Evolutionary conservation across 2,888 invertebrate species (phyloP), one percentile per base, ranked within the genome.

Genomic region (Sicus ferrugineus): DNA sequence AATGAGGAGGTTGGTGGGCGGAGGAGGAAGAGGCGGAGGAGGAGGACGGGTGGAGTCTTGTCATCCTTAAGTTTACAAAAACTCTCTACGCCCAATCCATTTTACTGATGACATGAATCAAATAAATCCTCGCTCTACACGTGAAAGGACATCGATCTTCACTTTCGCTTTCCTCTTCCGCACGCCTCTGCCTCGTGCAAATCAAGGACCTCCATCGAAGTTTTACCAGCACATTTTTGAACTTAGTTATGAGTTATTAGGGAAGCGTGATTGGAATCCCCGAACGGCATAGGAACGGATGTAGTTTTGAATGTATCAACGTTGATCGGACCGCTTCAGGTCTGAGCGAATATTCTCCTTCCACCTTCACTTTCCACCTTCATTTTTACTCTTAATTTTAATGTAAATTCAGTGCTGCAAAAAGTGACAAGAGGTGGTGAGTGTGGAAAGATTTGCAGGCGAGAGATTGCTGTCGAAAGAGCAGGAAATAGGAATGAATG

Each of bases 211-310:
- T n/a, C n/a, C n/a, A n/a, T n/a, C n/a, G n/a, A n/a, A n/a, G n/a
- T n/a, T n/a, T n/a, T n/a, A n/a, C n/a, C n/a, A n/a, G n/a, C n/a
- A n/a, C 48, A 31, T 67, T 67, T 59, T 59, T 23, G 38, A 38
- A 48, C 14, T 11, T 54, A 9, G 26, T 7, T n/a, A 54, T 26
- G 59, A 67, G 48, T 67, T 67, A 67, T 67, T 67, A 54, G 58
- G 19, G n/a, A 28, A 30, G 58, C 67, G 67, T 67, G 67, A 67
- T 58, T 59, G 58, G 67, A 58, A 67, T 67, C 58, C 46, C 59
- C 16, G 19, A 19, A 56, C 21, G 14, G 26, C 0, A 19, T 30
- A 64, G 31, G n/a, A 4, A 14, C 26, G 61, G 38, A 6, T 6
- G 42, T 42, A 16, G 61, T 42, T 26, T 42, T 23, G 61, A 21